Evolutionary conservation across 2,113 vertebrate species (phyloP).

Genomic region (Balaenoptera acutorostrata): DNA sequence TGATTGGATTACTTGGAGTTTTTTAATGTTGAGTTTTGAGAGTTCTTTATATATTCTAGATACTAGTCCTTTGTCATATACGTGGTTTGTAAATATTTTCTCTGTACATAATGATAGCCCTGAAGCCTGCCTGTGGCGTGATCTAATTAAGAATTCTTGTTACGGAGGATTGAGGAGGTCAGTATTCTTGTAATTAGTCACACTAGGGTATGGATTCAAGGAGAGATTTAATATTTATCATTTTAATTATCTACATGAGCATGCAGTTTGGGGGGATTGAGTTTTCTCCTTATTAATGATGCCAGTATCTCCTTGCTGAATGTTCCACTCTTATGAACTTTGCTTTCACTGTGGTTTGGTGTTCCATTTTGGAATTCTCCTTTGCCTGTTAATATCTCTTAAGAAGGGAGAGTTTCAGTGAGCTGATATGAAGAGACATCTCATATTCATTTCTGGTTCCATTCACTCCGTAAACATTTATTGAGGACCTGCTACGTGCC

Average conservation of each 20-base stretch:
- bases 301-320: neutral
- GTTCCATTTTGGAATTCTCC: neutral
- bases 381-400: neutral
- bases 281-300: neutral
- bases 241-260: neutral
- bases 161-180: neutral
- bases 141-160: neutral
- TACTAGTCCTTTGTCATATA: neutral
- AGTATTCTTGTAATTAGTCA: neutral
- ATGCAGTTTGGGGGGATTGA: neutral
- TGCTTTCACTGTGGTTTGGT: neutral
- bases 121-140: neutral
- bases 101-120: neutral
- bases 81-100: neutral
- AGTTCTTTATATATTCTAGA: neutral
- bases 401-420: neutral
- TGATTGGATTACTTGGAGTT: neutral
- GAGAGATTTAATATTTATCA: neutral
- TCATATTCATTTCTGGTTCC: rapidly evolving
- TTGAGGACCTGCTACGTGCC: neutral
- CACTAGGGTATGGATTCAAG: neutral
- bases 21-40: neutral
- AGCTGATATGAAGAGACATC: rapidly evolving
- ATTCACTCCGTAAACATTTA: rapidly evolving
- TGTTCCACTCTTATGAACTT: rapidly evolving